Evolutionary conservation across 2,797 vertebrate species (phyloP).

Genomic region (Rhodeus uyekii): DNA sequence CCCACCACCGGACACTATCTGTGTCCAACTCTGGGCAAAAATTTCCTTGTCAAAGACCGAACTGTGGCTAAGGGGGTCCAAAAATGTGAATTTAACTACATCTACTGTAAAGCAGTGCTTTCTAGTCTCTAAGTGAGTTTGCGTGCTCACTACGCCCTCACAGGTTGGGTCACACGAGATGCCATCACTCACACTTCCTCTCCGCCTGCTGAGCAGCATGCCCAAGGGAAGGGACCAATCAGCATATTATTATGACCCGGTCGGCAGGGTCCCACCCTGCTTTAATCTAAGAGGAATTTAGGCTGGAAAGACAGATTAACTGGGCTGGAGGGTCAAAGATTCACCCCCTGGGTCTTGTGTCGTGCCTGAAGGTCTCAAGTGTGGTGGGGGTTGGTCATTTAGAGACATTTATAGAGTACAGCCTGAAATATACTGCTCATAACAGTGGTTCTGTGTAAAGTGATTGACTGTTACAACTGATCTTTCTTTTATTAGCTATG

Average conservation of each 20-base stretch:
- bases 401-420: background rate
- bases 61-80: background rate
- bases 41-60: slow-evolving; percentile 2
- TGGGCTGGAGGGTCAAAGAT: slow-evolving; percentile 46
- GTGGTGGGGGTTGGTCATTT: slow-evolving; percentile 8
- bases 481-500: background rate
- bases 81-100: background rate
- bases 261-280: slow-evolving; percentile 51
- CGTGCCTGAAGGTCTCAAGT: slow-evolving; percentile 19
- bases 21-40: slow-evolving; percentile 14
- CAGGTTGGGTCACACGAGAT: slow-evolving; percentile 13
- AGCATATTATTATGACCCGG: slow-evolving; percentile 36
- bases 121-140: slow-evolving; percentile 14
- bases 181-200: slow-evolving; percentile 52
- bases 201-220: slow-evolving; percentile 36
- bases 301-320: slow-evolving; percentile 43
- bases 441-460: background rate
- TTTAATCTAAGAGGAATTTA: slow-evolving; percentile 52
- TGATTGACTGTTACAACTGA: background rate
- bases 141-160: background rate
- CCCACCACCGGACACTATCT: slow-evolving; percentile 19
- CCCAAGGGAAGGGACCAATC: slow-evolving; percentile 47
- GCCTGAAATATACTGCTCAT: slow-evolving; percentile 16
- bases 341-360: slow-evolving; percentile 31
- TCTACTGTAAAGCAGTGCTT: background rate